phyloP scores from a whole-genome alignment of 2,888 invertebrate species.

The Acrocyrtus sp. region DNA sequence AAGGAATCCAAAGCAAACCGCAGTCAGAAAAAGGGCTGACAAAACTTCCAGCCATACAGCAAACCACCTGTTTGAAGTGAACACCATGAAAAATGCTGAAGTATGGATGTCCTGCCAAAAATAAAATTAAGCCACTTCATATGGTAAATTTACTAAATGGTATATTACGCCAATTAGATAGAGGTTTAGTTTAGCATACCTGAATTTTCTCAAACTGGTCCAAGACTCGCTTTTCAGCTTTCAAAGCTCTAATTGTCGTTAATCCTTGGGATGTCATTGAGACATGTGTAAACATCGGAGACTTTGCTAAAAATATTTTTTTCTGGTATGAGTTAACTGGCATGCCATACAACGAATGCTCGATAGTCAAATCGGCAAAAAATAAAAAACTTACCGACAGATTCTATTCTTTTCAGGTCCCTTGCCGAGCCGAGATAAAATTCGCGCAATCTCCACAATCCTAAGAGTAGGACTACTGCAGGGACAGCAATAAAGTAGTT shows the following conservation, averaged over 20 bases:
- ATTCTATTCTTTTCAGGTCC: slow-evolving; percentile 74
- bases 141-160: too few species aligned
- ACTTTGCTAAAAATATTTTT: slow-evolving; percentile 23
- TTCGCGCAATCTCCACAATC: slow-evolving; percentile 79
- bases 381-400: slow-evolving; percentile 65
- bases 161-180: too few species aligned
- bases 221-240: slow-evolving; percentile 21
- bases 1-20: slow-evolving; percentile 28
- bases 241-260: slow-evolving; percentile 20
- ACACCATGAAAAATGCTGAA: slow-evolving; percentile 12
- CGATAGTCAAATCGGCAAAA: not conserved
- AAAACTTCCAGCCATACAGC: slow-evolving; percentile 32
- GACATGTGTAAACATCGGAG: slow-evolving; percentile 36
- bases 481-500: slow-evolving; percentile 68
- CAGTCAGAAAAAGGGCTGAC: not conserved
- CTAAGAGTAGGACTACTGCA: slow-evolving; percentile 74
- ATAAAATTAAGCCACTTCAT: too few species aligned
- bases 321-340: not conserved
- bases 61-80: slow-evolving; percentile 28
- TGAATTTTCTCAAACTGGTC: slow-evolving; percentile 29
- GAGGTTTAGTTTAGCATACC: not conserved
- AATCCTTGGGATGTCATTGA: slow-evolving; percentile 32
- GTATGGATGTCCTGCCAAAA: slow-evolving; percentile 27
- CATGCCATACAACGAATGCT: not conserved
- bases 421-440: slow-evolving; percentile 84